phyloP scores from a whole-genome alignment of 2,888 invertebrate genomes.

The Cerceris rybyensis region DNA sequence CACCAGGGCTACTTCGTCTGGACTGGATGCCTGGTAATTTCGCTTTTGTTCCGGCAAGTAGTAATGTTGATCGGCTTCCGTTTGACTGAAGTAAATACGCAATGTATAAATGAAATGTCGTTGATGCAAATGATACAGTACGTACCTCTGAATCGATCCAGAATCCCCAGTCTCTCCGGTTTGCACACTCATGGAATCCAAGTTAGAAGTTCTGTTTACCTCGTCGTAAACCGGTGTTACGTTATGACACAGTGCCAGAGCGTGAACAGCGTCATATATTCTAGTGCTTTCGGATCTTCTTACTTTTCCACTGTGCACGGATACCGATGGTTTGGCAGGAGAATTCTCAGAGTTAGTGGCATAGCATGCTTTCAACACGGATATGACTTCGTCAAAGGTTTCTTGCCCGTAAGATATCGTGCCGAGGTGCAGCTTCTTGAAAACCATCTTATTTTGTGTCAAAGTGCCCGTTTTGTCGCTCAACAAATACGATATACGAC shows the following conservation, averaged over 20 bases:
- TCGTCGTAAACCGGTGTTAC: constrained; percentile 98
- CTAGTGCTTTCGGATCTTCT: constrained; percentile 88
- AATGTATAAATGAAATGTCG: not conserved
- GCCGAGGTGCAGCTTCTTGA: constrained; percentile 97
- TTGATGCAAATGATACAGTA: constrained; percentile 1
- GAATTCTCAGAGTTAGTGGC: constrained; percentile 67
- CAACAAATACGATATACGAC: constrained; percentile 97
- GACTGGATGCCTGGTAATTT: constrained; percentile 89
- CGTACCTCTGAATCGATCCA: constrained; percentile 79
- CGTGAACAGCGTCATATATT: constrained; percentile 95
- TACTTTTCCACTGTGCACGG: constrained; percentile 81
- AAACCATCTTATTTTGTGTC: constrained; percentile 99
- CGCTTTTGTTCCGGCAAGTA: constrained; percentile 76
- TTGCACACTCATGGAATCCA: constrained; percentile 76
- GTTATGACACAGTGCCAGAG: constrained; percentile 98
- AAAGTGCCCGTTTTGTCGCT: constrained; percentile 99
- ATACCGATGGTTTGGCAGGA: constrained; percentile 60
- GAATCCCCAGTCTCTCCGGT: constrained; percentile 77
- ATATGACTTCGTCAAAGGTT: constrained; percentile 90
- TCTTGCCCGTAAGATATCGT: constrained; percentile 95
- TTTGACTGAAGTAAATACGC: constrained; percentile 76
- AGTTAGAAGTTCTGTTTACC: constrained; percentile 63
- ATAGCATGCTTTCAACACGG: constrained; percentile 74
- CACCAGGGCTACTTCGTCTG: constrained; percentile 90
- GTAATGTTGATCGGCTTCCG: constrained; percentile 85